Evolutionary conservation across 2,888 invertebrate genomes (phyloP), one percentile per base, ranked within the genome.

Genomic region (Perizoma flavofasciatum): DNA sequence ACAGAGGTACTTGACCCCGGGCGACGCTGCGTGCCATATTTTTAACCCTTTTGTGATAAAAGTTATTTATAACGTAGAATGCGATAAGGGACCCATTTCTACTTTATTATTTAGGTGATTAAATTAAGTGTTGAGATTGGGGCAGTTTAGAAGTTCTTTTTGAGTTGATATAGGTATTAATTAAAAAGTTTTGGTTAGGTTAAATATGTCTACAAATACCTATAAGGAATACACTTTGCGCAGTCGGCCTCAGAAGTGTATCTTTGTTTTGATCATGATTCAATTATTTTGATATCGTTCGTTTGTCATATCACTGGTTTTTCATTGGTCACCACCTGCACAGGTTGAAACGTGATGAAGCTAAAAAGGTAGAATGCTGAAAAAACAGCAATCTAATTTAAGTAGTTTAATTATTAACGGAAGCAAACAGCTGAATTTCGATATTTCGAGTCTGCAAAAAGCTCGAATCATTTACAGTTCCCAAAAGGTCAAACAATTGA

Each of bases 11-110:
- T 59, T 63, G 68, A 63, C 66, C 65, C 59, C 63, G 35, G 33
- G 50, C 59, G 63, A 37, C 63, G 66, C 65, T 65, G 59, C 67
- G 44, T 56, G 61, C 68, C 65, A 64, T 63, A 62, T 59, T 63
- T 68, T 63, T 61, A 59, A 64, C 65, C 69, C 69, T 61, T 63
- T 61, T 56, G 59, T 60, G 67, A 67, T 67, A 67, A 69, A 59
- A 55, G 65, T 69, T 69, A 69, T 67, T 67, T 69, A 69, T 64
- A 67, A 61, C 65, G 22, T 34, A 49, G 48, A 56, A 49, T 43
- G 51, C 45, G 67, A 67, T 67, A 67, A 67, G 59, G 49, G 11
- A 54, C 55, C 49, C 59, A 65, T 62, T 65, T 66, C 46, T 53
- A 55, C 48, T 63, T 62, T 58, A 59, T 68, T 64, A 63, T 67